Base-by-base conservation (phyloP, 1,140 invertebrate species). In the Ips typographus region DNA sequence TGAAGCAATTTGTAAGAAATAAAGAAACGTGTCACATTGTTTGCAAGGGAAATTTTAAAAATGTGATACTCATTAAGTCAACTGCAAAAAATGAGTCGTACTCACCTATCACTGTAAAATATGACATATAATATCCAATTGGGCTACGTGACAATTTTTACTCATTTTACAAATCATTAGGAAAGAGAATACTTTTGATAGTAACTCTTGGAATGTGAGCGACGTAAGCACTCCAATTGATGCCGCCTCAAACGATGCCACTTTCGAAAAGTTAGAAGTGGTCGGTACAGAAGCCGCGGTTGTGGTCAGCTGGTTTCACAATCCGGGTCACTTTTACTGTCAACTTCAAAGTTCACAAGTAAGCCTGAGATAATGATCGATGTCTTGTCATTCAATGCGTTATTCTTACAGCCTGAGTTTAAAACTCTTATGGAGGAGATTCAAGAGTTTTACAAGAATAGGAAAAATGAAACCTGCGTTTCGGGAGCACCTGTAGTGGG, bases 261-360 rank as follows among this genome's bases (percentile, higher is more conserved):
- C 53, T 40, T 77, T 74, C 44, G 36, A 56, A 40, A 43, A 47
- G 37, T 40, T 63, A n/a, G 59, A 75, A 7, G 70, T 73, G 1
- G 65, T 70, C 6, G 62, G 72, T 41, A 74, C 59, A 37, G 71
- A 78, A 68, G 64, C 64, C 2, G 78, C 83, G 40, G 83, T 85
- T 1, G 76, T 80, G 4, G 77, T 89, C 5, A 84, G 84, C 4
- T 89, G 87, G 87, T 88, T 87, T 74, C 80, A 83, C n/a, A 85
- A 86, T 72, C 90, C 90, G 0, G 83, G 85, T 60, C 85, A 86
- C 69, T 91, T 92, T 78, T 91, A 87, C 72, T 86, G 88, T 5
- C 88, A 90, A 73, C 77, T 86, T 8, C 65, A 72, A 43, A 72
- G 74, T 38, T 36, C 56, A 55, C 80, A 61, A 77, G 87, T 77